A percentile compares a stretch with the other conserved stretches of the same genome.
phyloP scores from a whole-genome alignment of 1,140 invertebrate species.

The Caerostris extrusa region DNA sequence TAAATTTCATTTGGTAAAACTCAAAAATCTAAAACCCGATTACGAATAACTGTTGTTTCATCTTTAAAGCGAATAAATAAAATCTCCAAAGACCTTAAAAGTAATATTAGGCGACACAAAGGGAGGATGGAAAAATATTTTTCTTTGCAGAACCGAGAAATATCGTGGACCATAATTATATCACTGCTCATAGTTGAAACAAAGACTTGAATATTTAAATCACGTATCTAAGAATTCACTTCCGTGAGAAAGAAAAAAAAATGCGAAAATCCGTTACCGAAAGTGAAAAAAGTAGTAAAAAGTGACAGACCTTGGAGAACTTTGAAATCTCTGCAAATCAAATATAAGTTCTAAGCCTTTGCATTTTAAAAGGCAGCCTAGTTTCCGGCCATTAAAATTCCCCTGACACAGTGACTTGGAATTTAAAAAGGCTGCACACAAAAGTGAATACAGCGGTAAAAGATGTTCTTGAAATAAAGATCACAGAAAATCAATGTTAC shows the following conservation, averaged over 20 bases:
- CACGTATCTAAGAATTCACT: not conserved
- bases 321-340: not conserved
- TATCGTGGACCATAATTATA: too few species aligned
- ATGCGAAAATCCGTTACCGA: too few species aligned
- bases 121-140: too few species aligned
- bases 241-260: not conserved
- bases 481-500: conserved; percentile 51
- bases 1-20: too few species aligned
- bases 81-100: too few species aligned
- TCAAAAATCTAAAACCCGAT: too few species aligned
- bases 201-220: not conserved
- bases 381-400: conserved; percentile 69
- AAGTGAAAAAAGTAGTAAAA: too few species aligned
- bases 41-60: too few species aligned
- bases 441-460: conserved; percentile 16
- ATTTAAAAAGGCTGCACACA: conserved; percentile 22
- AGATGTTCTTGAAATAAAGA: conserved; percentile 64
- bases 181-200: not conserved
- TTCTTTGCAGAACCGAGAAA: too few species aligned
- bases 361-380: conserved; percentile 17
- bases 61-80: too few species aligned
- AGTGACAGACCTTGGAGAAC: too few species aligned
- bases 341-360: not conserved
- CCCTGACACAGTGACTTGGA: conserved; percentile 33
- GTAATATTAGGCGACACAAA: too few species aligned